Evolutionary conservation across 2,888 invertebrate species (phyloP), one percentile per base, ranked within the genome.

Genomic region (Plagodis pulveraria): DNA sequence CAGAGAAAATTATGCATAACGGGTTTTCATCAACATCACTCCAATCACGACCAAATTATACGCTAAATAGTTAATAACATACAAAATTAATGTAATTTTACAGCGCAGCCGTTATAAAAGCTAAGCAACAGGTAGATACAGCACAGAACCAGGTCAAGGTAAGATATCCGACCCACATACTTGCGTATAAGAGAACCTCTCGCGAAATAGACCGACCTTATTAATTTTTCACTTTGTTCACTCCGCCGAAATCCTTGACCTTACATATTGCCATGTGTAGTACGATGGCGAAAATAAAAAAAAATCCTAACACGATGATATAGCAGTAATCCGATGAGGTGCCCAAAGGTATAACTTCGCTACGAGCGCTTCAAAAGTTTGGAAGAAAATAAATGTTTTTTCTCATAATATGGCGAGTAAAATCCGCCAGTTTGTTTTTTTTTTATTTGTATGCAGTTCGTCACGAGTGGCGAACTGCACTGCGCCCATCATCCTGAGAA

Each of bases 81-180:
- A 47, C 42, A 33, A 54, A 45, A 49, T 35, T 49, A 36, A 41
- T 46, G 35, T 41, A 49, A 53, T 57, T 48, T 47, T 50, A 50
- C 50, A 36, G 50, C 40, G 43, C 40, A n/a, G 53, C 46, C n/a
- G 50, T 22, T 11, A 58, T 44, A 51, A 59, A 50, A 63, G 51
- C 52, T 46, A 32, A 60, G 69, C 69, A 67, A 69, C 69, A 69
- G 65, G 69, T 69, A 56, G 33, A 45, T 32, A 32, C 40, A 11
- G 7, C n/a, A 32, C 40, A 9, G 49, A 65, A 65, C 50, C 55
- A 41, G 69, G 69, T 67, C 69, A 69, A 67, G 69, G 69, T 58
- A 67, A 56, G 8, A 36, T 48, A 46, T 56, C 60, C 62, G 65
- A 67, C 60, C 65, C 64, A 65, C 62, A 64, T 66, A 62, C 65